Evolutionary conservation across 1,140 invertebrate genomes (phyloP).

Genomic region (Gonatopus flavifemur): DNA sequence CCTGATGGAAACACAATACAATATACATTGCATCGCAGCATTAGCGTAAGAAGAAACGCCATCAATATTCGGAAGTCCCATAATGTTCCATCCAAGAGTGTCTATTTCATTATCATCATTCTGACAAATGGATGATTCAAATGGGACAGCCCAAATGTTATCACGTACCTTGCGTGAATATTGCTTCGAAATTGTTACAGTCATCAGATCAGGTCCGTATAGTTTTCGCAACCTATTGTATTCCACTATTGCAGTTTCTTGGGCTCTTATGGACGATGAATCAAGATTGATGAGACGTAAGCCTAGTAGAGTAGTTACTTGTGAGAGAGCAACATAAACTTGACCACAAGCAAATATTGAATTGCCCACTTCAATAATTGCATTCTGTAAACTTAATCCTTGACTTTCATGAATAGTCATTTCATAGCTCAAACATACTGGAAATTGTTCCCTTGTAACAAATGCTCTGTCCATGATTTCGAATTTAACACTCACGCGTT

Average conservation of each 20-base stretch:
- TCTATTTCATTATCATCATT: background rate
- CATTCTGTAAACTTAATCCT: slow-evolving; percentile 10
- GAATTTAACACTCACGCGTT: slow-evolving; percentile 17
- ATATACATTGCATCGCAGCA: slow-evolving; percentile 21
- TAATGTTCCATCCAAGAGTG: background rate
- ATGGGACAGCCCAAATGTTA: too few species aligned
- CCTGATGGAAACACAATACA: too few species aligned
- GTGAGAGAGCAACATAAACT: slow-evolving; percentile 10
- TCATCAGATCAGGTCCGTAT: too few species aligned
- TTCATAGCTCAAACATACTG: slow-evolving; percentile 26
- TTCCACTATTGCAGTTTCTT: slow-evolving; percentile 6
- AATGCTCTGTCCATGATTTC: slow-evolving; percentile 15
- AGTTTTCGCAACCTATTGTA: slow-evolving; percentile 11
- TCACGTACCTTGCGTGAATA: too few species aligned
- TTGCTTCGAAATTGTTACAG: too few species aligned
- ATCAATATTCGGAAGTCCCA: slow-evolving; percentile 16
- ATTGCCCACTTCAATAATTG: slow-evolving; percentile 13
- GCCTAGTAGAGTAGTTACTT: slow-evolving; percentile 7
- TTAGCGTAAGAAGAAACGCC: slow-evolving; percentile 22
- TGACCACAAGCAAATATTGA: slow-evolving; percentile 8
- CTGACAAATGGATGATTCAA: background rate
- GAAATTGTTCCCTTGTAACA: slow-evolving; percentile 34
- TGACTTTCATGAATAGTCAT: slow-evolving; percentile 37
- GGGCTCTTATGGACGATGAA: slow-evolving; percentile 1
- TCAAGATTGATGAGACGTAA: slow-evolving; percentile 15